Evolutionary conservation across 1,140 invertebrate genomes (phyloP), one percentile per base, ranked within the genome.

Genomic region (Drosophila ohnishii): DNA sequence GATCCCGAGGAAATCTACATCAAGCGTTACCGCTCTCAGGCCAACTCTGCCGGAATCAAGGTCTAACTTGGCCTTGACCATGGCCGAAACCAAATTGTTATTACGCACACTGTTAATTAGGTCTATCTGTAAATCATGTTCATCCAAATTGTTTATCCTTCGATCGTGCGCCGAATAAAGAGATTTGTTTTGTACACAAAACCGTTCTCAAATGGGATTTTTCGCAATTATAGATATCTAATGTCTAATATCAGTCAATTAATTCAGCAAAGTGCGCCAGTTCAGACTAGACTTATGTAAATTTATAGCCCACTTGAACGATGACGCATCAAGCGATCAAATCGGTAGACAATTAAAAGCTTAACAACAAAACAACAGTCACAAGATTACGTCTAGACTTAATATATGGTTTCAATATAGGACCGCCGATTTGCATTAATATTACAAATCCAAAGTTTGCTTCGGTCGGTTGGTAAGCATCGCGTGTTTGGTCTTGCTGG

Each of bases 1-100:
- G 95, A 96, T 78, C 94, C 94, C 0, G 91, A 94, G 0, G 92
- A 93, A 1, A 86, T 92, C 19, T 95, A 93, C 86, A 92, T 92
- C 60, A 92, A 91, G 64, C 93, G 93, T 65, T 95, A 94, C 74
- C 93, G 93, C 51, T 81, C 92, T 0, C 81, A 91, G n/a, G 94
- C 94, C 16, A 16, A 58, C 6, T 19, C 72, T 0, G 71, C 74
- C n/a, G 90, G 90, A 39, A 91, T 91, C 22, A 86, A 88, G 48
- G 69, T 91, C 50, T 91, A 90, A 62, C 34, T 10, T n/a, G 34
- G 14, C 19, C 4, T 28, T 22, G 22, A 10, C 37, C 16, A 5
- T n/a, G 19, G 8, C 50, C 13, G 11, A 30, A 40, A 57, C 13
- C 51, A 40, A 59, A 35, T 59, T 59, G 69, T 72, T 72, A 50